These are phyloP conservation scores for Fulica atra DNA, from an alignment of 2,113 vertebrate species.

Conservation along the genomic window DNA sequence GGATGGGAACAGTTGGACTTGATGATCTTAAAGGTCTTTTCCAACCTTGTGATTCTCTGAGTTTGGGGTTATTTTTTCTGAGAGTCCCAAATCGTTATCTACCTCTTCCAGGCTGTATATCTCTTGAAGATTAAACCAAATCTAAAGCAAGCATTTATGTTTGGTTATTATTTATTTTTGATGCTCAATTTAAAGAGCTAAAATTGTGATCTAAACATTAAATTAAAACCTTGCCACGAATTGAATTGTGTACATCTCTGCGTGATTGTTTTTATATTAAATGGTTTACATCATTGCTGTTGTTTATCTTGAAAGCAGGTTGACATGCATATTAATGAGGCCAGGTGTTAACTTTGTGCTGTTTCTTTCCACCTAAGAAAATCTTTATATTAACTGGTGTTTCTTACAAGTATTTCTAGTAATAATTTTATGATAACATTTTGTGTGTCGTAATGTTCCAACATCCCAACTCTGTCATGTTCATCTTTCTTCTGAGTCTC, in stretches of 20 bases:
- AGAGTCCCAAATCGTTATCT: not conserved
- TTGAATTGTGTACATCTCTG: constrained; percentile 66
- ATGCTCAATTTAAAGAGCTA: constrained; percentile 55
- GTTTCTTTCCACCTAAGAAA: constrained; percentile 67
- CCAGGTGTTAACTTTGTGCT: constrained; percentile 79
- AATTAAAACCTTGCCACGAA: constrained; percentile 78
- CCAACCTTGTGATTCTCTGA: not conserved
- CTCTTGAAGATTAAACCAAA: constrained; percentile 22
- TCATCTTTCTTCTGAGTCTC: not conserved
- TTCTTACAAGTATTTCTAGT: constrained; percentile 71
- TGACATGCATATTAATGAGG: constrained; percentile 81
- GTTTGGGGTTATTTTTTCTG: not conserved
- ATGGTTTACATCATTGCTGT: constrained; percentile 76
- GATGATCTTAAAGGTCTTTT: too few relatives aligned
- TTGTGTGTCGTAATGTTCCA: not conserved
- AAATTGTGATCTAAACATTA: constrained; percentile 74
- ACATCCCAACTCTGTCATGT: not conserved
- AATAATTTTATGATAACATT: constrained; percentile 57
- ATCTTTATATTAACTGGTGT: constrained; percentile 67
- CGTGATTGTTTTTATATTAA: constrained; percentile 79
- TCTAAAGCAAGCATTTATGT: constrained; percentile 36
- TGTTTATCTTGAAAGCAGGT: constrained; percentile 79
- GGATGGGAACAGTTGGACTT: too few relatives aligned
- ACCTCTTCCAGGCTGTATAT: not conserved
- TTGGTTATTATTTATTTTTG: constrained; percentile 50